Conservation (phyloP, 2,888 invertebrate species). For the Lydus trimaculatus region DNA sequence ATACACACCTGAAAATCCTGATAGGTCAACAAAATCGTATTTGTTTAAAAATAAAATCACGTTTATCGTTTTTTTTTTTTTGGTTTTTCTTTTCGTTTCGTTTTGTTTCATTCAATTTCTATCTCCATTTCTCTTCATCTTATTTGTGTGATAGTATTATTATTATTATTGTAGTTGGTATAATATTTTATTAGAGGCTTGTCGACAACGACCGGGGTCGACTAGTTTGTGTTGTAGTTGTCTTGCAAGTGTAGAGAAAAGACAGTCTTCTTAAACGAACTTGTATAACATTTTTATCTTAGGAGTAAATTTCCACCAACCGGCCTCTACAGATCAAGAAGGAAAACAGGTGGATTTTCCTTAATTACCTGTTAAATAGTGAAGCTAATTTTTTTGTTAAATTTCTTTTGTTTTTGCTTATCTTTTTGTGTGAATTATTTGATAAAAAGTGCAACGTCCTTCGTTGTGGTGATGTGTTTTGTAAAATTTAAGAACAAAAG, state of each 20-base stretch:
- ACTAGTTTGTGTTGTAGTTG: not conserved
- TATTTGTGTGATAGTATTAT: not conserved
- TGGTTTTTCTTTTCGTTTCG: not conserved
- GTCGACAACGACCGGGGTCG: constrained; percentile 2
- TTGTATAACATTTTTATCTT: not conserved
- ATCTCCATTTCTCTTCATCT: not conserved
- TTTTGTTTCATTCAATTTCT: not conserved
- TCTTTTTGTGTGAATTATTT: not conserved
- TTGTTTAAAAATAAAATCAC: not conserved
- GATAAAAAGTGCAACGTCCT: not conserved
- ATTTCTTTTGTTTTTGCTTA: not conserved
- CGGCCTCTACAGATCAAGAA: not conserved
- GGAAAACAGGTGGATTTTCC: not conserved
- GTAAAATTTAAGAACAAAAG: not conserved
- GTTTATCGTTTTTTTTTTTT: not conserved
- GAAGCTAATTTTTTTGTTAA: not conserved
- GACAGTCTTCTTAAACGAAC: not conserved
- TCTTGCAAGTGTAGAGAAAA: not conserved
- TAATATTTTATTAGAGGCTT: constrained; percentile 3
- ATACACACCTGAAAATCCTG: not conserved
- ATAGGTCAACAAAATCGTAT: not conserved
- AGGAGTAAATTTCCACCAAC: not conserved
- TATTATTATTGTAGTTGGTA: not conserved
- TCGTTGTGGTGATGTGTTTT: constrained; percentile 2
- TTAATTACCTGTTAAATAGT: not conserved